These are phyloP conservation scores for Teleopsis dalmanni DNA, from an alignment of 1,140 invertebrate species.

Conservation along the genomic window DNA sequence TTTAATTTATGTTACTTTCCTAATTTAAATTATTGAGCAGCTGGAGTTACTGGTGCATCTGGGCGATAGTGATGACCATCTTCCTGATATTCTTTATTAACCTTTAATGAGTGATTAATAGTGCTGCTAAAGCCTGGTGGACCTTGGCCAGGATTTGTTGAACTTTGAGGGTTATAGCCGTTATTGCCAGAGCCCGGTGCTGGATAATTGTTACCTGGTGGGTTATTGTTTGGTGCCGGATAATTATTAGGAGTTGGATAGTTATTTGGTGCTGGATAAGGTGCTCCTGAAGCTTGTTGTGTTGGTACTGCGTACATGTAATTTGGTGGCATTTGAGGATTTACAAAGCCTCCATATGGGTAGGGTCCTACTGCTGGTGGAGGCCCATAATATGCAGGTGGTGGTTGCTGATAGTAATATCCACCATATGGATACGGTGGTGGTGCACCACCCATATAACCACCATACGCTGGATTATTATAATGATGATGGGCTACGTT, in stretches of 20 bases:
- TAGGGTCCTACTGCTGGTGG: neutral
- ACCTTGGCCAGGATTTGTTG: neutral
- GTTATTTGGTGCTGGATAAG: neutral
- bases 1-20: neutral
- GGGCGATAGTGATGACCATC: constrained; percentile 8
- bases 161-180: neutral
- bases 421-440: constrained; percentile 8
- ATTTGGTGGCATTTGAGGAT: neutral
- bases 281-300: neutral
- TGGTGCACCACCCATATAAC: neutral
- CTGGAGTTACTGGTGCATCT: neutral
- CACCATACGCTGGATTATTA: constrained; percentile 6
- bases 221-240: neutral
- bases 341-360: neutral
- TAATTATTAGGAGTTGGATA: too few relatives aligned
- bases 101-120: constrained; percentile 12
- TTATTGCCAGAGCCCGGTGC: too few relatives aligned
- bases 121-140: constrained; percentile 3
- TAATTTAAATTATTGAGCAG: constrained; percentile 3
- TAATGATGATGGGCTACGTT: neutral
- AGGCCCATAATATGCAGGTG: neutral
- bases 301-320: neutral
- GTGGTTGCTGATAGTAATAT: constrained; percentile 2
- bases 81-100: constrained; percentile 13
- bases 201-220: neutral